Percentiles rank a stretch among this genome's conserved stretches.
phyloP scores from a whole-genome alignment of 2,888 invertebrate species.

The Drosophila atroscutellata region DNA sequence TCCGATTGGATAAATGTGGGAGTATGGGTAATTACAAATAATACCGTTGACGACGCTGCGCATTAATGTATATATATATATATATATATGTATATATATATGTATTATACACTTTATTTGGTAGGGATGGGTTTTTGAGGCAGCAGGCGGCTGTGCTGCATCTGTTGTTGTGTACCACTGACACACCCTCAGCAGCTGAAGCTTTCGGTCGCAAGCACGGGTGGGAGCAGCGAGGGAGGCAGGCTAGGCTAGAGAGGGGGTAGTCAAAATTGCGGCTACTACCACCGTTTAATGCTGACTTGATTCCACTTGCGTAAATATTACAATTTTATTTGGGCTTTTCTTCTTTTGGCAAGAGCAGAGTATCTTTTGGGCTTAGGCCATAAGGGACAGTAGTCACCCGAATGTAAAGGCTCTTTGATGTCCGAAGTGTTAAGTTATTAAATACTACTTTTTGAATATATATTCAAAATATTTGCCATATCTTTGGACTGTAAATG shows the following conservation, averaged over 20 bases:
- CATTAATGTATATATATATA: slow-evolving; percentile 11
- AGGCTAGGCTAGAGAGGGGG: neutral
- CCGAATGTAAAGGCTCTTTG: neutral
- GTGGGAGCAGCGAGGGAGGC: slow-evolving; percentile 2
- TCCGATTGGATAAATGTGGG: slow-evolving; percentile 81
- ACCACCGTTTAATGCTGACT: slow-evolving; percentile 69
- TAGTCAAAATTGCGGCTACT: slow-evolving; percentile 13
- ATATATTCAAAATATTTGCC: no score
- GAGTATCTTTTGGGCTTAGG: slow-evolving; percentile 1
- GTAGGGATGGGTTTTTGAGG: slow-evolving; percentile 27
- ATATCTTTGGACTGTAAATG: no score
- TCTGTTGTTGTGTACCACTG: slow-evolving; percentile 70
- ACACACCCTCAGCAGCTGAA: slow-evolving; percentile 67
- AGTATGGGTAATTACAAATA: slow-evolving; percentile 83
- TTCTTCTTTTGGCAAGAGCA: slow-evolving; percentile 1
- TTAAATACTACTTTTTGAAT: neutral
- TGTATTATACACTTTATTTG: neutral
- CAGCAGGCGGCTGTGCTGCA: slow-evolving; percentile 46
- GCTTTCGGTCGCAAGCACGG: slow-evolving; percentile 1
- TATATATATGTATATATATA: neutral
- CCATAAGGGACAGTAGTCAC: neutral
- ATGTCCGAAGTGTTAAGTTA: neutral
- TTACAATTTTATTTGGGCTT: slow-evolving; percentile 18
- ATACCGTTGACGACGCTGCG: slow-evolving; percentile 46
- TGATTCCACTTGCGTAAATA: slow-evolving; percentile 68